Conservation (phyloP, 2,797 vertebrate species). For the Moxostoma hubbsi region DNA sequence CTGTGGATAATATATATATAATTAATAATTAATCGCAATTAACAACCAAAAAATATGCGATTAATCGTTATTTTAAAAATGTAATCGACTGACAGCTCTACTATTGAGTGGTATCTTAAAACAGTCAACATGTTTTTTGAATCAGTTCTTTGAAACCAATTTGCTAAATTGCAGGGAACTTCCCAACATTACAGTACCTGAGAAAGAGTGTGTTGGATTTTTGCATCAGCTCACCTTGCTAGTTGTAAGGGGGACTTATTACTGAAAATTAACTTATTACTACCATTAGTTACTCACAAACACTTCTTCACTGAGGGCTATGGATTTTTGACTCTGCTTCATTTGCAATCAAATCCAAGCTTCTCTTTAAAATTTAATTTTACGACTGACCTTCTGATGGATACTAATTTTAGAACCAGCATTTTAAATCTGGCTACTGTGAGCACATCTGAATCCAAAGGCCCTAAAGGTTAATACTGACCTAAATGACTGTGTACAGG, state of each 20-base stretch:
- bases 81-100: too few relatives aligned
- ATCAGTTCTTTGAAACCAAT: too few relatives aligned
- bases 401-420: conserved; percentile 31
- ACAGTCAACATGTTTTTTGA: too few relatives aligned
- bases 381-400: conserved; percentile 2
- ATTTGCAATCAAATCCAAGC: not conserved
- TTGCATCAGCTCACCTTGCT: too few relatives aligned
- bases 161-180: too few relatives aligned
- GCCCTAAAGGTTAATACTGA: conserved; percentile 55
- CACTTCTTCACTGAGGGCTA: not conserved
- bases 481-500: conserved; percentile 52
- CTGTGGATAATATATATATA: too few relatives aligned
- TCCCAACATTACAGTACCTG: too few relatives aligned
- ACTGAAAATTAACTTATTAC: not conserved
- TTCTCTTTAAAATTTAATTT: conserved; percentile 4
- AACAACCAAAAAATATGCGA: too few relatives aligned
- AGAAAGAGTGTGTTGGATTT: too few relatives aligned
- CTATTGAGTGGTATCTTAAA: too few relatives aligned
- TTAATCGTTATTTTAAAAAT: too few relatives aligned
- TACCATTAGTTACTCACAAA: not conserved
- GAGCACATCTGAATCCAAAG: conserved; percentile 28
- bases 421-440: conserved; percentile 34
- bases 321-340: not conserved
- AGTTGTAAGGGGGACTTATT: not conserved
- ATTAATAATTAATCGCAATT: too few relatives aligned